phyloP scores from a whole-genome alignment of 2,797 vertebrate genomes.

The Arctocebus calabarensis region DNA sequence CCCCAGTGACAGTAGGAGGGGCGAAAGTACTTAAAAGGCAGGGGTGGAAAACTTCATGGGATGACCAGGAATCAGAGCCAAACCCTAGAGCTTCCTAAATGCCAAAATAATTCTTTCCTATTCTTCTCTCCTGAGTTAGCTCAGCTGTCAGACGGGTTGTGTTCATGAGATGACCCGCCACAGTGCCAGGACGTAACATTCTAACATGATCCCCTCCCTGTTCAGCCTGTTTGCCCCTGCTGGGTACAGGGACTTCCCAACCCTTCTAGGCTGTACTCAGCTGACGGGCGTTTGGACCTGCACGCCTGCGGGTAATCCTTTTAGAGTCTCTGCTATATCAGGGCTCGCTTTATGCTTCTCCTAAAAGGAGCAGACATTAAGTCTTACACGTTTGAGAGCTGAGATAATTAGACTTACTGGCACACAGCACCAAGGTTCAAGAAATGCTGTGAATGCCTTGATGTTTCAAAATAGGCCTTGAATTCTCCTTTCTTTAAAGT shows the following conservation, averaged over 20 bases:
- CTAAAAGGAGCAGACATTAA: conserved; percentile 54
- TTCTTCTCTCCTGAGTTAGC: conserved; percentile 4
- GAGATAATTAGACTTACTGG: conserved; percentile 51
- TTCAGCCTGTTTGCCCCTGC: conserved; percentile 63
- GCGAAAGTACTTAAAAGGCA: neutral
- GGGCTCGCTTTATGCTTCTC: neutral
- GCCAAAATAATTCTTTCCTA: conserved; percentile 25
- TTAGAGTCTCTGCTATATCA: conserved; percentile 40
- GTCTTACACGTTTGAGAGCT: conserved; percentile 42
- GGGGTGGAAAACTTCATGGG: neutral
- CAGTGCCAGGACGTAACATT: conserved; percentile 66
- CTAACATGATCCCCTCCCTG: conserved; percentile 54
- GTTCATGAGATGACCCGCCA: neutral
- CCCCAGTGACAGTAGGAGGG: neutral
- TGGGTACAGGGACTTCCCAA: neutral
- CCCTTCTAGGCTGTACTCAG: neutral
- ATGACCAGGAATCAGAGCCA: neutral
- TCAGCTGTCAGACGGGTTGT: conserved; percentile 1
- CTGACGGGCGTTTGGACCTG: conserved; percentile 60
- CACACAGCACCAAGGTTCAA: conserved; percentile 9
- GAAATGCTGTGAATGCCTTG: neutral
- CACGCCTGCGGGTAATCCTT: conserved; percentile 66
- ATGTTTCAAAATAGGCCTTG: conserved; percentile 1
- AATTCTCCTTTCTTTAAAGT: neutral
- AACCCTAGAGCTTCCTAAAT: conserved; percentile 13